Base-by-base conservation (phyloP, 2,888 invertebrate genomes). In the Caenorhabditis sulstoni region DNA sequence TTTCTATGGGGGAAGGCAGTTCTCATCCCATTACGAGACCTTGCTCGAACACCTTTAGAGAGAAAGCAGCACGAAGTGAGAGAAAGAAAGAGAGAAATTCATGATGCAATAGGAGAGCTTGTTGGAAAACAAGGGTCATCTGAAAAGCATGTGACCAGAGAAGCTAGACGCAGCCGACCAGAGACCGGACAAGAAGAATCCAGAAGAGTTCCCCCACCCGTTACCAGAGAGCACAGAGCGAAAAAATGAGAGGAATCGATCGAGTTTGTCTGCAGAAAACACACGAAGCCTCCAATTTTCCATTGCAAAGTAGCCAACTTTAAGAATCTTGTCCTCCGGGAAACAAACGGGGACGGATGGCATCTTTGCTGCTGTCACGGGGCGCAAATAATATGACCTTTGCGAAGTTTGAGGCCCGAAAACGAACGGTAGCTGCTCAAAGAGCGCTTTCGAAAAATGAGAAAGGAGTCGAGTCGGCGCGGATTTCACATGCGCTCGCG, bases 1-100 rank as follows among this genome's bases (percentile, higher is more conserved):
- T 62, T 62, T 20, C 41, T 16, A 18, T 9, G 18, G 22, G 22
- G 22, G n/a, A 12, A 22, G 41, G 14, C 57, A 41, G 41, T 41
- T 39, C 22, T 62, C 50, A 62, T 62, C 62, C 50, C 20, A 62
- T 62, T 62, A 50, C 18, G 20, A n/a, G 41, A 37, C 39, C 20
- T 12, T 55, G 55, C 55, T 55, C 55, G 37, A 37, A 37, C 37
- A 23, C 16, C 39, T 55, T 18, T 16, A 1, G 37, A 55, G n/a
- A n/a, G n/a, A n/a, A n/a, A n/a, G n/a, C n/a, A n/a, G 22, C 11
- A 41, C 11, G 41, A 11, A 41, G 14, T 3, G 7, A 41, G 41
- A 11, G 3, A 3, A 11, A 14, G 41, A 14, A 11, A 41, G 1
- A n/a, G 14, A 12, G 52, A 52, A 22, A 22, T 5, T 29, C 29